phyloP scores from a whole-genome alignment of 64 coral and sea anemone genomes.

The Montipora sp. region DNA sequence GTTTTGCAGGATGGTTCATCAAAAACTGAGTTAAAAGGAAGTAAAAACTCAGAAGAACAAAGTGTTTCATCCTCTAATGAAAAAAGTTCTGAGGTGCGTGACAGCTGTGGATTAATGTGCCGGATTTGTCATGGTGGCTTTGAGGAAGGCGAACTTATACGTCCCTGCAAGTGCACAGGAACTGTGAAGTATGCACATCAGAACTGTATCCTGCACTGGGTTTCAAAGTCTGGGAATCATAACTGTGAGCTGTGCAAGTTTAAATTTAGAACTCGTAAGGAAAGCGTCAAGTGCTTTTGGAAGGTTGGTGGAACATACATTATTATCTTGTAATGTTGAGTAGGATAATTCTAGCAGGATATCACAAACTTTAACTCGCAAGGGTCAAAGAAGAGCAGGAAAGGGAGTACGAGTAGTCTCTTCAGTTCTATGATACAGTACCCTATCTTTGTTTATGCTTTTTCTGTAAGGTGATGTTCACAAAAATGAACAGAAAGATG shows the following conservation, averaged over 20 bases:
- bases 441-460: too few species aligned
- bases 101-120: slow-evolving; percentile 68
- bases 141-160: slow-evolving; percentile 86
- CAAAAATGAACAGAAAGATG: too few species aligned
- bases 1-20: background rate
- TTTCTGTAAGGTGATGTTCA: too few species aligned
- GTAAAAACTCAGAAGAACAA: background rate
- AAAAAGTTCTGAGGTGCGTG: slow-evolving; percentile 32
- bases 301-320: slow-evolving; percentile 45
- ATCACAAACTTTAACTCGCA: too few species aligned
- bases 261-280: slow-evolving; percentile 89
- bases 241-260: slow-evolving; percentile 92
- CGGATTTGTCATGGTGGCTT: slow-evolving; percentile 89
- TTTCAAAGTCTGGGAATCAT: slow-evolving; percentile 93
- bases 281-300: slow-evolving; percentile 86
- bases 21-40: background rate
- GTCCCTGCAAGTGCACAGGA: slow-evolving; percentile 82
- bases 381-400: too few species aligned
- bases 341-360: too few species aligned
- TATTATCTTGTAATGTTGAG: background rate
- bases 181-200: slow-evolving; percentile 95
- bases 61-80: background rate
- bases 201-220: slow-evolving; percentile 89
- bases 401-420: too few species aligned
- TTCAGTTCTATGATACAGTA: too few species aligned